Evolutionary conservation across 1,140 invertebrate genomes (phyloP), one percentile per base, ranked within the genome.

Genomic region (Zaprionus vittiger): DNA sequence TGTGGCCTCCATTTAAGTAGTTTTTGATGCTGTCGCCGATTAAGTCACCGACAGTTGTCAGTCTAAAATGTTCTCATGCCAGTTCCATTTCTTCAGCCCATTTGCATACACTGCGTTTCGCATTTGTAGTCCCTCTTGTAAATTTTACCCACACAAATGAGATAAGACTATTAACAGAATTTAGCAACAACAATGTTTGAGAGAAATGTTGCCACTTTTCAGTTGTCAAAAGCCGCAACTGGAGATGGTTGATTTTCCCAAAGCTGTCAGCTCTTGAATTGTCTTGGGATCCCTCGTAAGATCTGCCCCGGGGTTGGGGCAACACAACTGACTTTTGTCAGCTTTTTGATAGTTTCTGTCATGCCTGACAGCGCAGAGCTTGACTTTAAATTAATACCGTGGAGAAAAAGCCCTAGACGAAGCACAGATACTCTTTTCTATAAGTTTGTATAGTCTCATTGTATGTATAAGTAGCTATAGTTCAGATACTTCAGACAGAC

Each of bases 141-240:
- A 82, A 86, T 77, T 83, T 80, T 78, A 86, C 77, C 73, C 84
- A 77, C 79, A 86, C 73, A 72, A 65, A 62, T 57, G 34, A 79
- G 85, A 82, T 90, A 90, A 90, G 80, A 90, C 85, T 82, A 90
- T 90, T 90, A 90, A 81, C 76, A 90, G 85, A 90, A 90, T 90
- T 90, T 90, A 90, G 85, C 85, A 90, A 87, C 70, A 83, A 89
- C 82, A 85, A 90, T 85, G 73, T 49, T 71, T 82, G 72, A 85
- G 80, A 84, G 85, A 89, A 89, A 89, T 89, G 84, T 90, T 85
- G 71, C 85, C 81, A 87, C 84, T 87, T 89, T 87, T 87, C 81
- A 84, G 79, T 75, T 85, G 84, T 90, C 85, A 87, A 80, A 74
- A 72, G 79, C 74, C 55, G 26, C 41, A 64, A 22, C 14, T 55